A percentile compares a stretch with the other conserved stretches of the same genome.
Evolutionary conservation across 2,113 vertebrate genomes (phyloP).

Genomic region (Apteryx owenii): DNA sequence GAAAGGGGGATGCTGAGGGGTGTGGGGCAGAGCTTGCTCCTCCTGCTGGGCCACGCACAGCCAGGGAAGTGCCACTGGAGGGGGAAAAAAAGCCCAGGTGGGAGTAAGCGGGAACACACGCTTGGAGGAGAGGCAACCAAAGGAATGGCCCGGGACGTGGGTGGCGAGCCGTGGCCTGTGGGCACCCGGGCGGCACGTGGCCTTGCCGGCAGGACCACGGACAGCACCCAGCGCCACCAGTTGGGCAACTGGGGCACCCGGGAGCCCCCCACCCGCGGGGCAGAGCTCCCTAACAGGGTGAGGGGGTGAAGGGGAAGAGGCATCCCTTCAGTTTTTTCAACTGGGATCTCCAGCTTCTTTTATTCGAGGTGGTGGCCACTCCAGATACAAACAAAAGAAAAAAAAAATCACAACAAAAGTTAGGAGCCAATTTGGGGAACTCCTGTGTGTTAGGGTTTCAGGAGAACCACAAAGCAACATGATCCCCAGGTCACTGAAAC

Average conservation of each 20-base stretch:
- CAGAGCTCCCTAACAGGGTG: not conserved
- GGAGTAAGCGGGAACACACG: not conserved
- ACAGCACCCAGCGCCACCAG: not conserved
- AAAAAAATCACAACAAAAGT: not conserved
- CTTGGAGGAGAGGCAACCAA: too few species aligned
- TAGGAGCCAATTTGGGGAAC: not conserved
- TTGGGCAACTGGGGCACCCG: not conserved
- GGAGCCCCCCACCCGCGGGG: not conserved
- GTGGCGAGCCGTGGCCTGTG: not conserved
- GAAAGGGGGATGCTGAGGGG: not conserved
- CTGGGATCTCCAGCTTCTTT: not conserved
- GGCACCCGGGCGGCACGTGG: too few species aligned
- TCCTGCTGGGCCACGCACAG: not conserved
- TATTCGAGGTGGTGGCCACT: not conserved
- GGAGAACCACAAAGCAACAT: not conserved
- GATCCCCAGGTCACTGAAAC: not conserved
- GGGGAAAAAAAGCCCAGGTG: not conserved
- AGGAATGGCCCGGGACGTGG: not conserved
- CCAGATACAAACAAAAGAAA: not conserved
- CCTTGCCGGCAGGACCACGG: not conserved
- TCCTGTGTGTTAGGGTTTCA: not conserved
- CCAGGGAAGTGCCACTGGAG: not conserved
- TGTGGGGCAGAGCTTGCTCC: not conserved
- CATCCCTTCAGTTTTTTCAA: not conserved
- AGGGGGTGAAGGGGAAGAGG: not conserved